Evolutionary conservation across 2,797 vertebrate genomes (phyloP).

Genomic region (Myripristis murdjan): DNA sequence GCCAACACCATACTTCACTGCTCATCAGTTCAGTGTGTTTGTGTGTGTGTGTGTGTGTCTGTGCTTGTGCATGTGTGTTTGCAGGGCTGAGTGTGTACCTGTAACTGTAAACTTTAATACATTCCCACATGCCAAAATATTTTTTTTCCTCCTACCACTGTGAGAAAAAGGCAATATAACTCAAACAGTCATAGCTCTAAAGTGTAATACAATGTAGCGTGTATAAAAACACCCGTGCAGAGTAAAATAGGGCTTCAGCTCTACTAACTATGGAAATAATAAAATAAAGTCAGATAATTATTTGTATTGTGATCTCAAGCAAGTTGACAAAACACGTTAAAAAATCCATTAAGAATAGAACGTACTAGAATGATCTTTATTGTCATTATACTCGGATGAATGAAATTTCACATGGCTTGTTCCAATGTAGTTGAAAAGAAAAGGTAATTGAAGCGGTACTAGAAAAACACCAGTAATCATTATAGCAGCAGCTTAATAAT

Average conservation of each 20-base stretch:
- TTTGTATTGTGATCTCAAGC: too few relatives aligned
- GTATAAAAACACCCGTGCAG: background rate
- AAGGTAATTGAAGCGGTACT: too few relatives aligned
- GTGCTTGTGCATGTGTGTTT: background rate
- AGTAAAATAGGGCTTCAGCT: background rate
- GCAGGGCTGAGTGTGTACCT: background rate
- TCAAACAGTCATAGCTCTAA: background rate
- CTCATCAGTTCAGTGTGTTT: constrained; percentile 9
- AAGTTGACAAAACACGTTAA: too few relatives aligned
- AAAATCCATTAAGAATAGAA: too few relatives aligned
- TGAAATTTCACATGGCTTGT: too few relatives aligned
- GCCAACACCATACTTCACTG: constrained; percentile 20
- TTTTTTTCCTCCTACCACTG: background rate
- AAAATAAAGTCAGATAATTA: too few relatives aligned
- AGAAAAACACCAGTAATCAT: too few relatives aligned
- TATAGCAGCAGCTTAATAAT: too few relatives aligned
- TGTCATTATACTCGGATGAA: too few relatives aligned
- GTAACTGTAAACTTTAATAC: background rate
- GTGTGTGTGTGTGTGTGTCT: constrained; percentile 3
- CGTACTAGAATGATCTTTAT: too few relatives aligned
- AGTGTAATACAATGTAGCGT: background rate
- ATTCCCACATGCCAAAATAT: background rate
- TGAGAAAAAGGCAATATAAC: background rate
- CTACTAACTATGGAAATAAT: background rate
- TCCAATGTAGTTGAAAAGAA: too few relatives aligned